These are phyloP conservation scores for Catharus fuscescens DNA, from an alignment of 2,113 vertebrate genomes.

Conservation along the genomic window DNA sequence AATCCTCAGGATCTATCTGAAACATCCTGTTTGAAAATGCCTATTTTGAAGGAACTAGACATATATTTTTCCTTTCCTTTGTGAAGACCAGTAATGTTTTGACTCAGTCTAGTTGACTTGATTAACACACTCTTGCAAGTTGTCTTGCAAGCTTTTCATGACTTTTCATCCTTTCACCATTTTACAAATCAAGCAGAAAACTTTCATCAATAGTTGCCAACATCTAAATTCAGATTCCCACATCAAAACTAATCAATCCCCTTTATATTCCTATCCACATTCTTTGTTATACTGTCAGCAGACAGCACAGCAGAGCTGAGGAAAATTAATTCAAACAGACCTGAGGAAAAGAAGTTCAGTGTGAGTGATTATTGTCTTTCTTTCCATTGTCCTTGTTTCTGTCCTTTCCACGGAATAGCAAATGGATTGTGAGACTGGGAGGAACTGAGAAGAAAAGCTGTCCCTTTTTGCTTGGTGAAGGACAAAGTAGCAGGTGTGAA, in stretches of 20 bases:
- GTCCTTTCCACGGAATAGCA: not conserved
- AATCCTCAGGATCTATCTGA: not conserved
- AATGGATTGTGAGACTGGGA: not conserved
- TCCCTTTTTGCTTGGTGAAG: not conserved
- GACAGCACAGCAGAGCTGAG: not conserved
- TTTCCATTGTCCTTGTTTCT: not conserved
- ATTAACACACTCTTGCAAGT: not conserved
- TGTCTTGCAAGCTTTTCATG: not conserved
- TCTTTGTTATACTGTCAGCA: not conserved
- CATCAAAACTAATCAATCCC: not conserved
- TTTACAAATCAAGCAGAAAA: not conserved
- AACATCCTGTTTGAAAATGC: not conserved
- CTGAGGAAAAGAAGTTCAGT: not conserved
- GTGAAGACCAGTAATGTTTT: not conserved
- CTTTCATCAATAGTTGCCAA: not conserved
- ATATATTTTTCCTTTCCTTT: not conserved
- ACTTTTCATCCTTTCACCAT: not conserved
- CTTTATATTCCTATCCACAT: not conserved
- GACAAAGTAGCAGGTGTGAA: not conserved
- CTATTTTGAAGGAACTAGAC: not conserved
- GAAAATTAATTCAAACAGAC: not conserved
- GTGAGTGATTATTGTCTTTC: not conserved
- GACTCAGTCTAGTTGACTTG: not conserved
- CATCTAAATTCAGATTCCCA: not conserved
- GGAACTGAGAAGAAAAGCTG: not conserved